phyloP scores from a whole-genome alignment of 2,888 invertebrate species.

The Fragum sueziense region DNA sequence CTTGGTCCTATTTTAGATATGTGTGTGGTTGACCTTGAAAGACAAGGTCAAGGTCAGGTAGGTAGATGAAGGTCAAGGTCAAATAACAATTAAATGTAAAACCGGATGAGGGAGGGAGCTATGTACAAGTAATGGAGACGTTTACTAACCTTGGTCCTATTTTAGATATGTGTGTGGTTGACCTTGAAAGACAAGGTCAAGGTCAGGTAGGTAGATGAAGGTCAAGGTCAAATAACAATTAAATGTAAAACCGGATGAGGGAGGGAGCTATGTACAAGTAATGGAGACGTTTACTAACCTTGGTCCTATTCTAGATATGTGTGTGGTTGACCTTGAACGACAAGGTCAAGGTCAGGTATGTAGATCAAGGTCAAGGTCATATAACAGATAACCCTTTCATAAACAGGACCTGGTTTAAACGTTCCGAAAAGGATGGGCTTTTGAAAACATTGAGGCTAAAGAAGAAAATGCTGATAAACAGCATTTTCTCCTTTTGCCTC shows the following conservation, averaged over 20 bases:
- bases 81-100: slow-evolving; percentile 93
- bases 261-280: slow-evolving; percentile 93
- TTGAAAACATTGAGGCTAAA: too few relatives aligned
- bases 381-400: too few relatives aligned
- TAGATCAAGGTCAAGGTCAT: too few relatives aligned
- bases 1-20: slow-evolving; percentile 98
- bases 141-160: slow-evolving; percentile 99
- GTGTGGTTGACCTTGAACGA: slow-evolving; percentile 96
- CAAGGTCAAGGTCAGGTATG: slow-evolving; percentile 93
- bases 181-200: slow-evolving; percentile 92
- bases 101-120: slow-evolving; percentile 93
- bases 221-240: too few relatives aligned
- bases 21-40: slow-evolving; percentile 97
- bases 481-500: too few relatives aligned
- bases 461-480: too few relatives aligned
- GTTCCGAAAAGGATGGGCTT: too few relatives aligned
- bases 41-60: slow-evolving; percentile 94
- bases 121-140: slow-evolving; percentile 96
- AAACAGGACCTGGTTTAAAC: too few relatives aligned
- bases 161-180: slow-evolving; percentile 98
- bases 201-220: slow-evolving; percentile 92
- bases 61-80: too few relatives aligned
- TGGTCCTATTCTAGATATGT: slow-evolving; percentile 99
- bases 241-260: slow-evolving; percentile 92
- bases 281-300: slow-evolving; percentile 99